A percentile compares a stretch with the other conserved stretches of the same genome.
These are phyloP conservation scores for Chaetophractus vellerosus DNA, from an alignment of 2,797 vertebrate species.

Conservation along the genomic window DNA sequence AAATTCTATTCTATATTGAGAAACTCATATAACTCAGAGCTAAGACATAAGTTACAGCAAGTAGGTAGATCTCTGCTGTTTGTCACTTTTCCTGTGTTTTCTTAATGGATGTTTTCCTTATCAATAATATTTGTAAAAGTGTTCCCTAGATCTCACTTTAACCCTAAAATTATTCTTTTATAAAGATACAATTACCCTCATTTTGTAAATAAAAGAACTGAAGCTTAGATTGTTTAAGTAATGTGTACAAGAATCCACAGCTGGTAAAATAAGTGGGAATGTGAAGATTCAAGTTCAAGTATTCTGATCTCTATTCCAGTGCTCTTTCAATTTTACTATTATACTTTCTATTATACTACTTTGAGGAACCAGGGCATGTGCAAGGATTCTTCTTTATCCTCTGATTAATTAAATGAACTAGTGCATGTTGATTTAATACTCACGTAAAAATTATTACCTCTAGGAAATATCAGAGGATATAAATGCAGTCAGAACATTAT, in stretches of 20 bases:
- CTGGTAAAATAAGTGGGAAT: background rate
- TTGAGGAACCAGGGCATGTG: background rate
- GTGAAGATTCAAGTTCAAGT: background rate
- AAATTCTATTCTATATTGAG: too few species aligned
- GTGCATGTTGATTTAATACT: slow-evolving; percentile 29
- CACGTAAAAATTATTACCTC: background rate
- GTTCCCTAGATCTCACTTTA: background rate
- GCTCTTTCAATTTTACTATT: slow-evolving; percentile 22
- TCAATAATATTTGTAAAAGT: background rate
- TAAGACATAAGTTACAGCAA: background rate
- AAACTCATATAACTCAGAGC: background rate
- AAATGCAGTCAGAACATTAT: slow-evolving; percentile 62
- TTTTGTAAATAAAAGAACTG: slow-evolving; percentile 12
- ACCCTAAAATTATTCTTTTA: background rate
- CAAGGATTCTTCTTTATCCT: slow-evolving; percentile 27
- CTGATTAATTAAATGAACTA: slow-evolving; percentile 43
- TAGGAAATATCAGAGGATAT: slow-evolving; percentile 52
- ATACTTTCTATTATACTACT: slow-evolving; percentile 18
- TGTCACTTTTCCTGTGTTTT: background rate
- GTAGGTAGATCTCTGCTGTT: too few species aligned
- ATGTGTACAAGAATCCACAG: background rate
- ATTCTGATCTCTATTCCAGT: background rate
- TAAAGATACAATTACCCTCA: background rate
- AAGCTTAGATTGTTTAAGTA: slow-evolving; percentile 3
- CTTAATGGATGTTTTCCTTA: background rate